phyloP scores from a whole-genome alignment of 2,888 invertebrate genomes.

The Xanthia icteritia region DNA sequence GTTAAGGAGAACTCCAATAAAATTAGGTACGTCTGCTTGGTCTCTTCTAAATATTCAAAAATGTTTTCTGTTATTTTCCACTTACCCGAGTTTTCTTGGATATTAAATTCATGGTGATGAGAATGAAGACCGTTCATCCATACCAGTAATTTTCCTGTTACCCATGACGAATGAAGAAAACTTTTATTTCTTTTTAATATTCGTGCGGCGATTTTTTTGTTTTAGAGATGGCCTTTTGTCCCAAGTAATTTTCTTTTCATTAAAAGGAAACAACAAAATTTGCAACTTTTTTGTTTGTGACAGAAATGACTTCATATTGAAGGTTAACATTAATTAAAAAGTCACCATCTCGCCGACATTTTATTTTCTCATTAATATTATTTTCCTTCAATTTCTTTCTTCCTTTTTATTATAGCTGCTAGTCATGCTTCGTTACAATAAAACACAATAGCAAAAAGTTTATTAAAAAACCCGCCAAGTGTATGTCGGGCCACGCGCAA shows the following conservation, averaged over 20 bases:
- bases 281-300: constrained; percentile 38
- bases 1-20: background rate
- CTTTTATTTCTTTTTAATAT: background rate
- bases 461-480: constrained; percentile 25
- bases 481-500: no score
- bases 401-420: constrained; percentile 16
- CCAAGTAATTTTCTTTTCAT: constrained; percentile 21
- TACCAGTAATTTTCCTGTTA: background rate
- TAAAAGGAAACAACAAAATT: constrained; percentile 27
- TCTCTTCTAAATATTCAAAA: background rate
- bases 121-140: background rate
- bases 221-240: constrained; percentile 36
- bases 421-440: constrained; percentile 34
- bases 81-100: background rate
- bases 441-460: constrained; percentile 41
- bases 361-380: constrained; percentile 37
- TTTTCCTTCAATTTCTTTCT: constrained; percentile 33
- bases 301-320: constrained; percentile 45
- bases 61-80: no score
- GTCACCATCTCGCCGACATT: constrained; percentile 28
- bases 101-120: background rate
- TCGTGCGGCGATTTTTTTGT: background rate
- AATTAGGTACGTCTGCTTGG: background rate
- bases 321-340: constrained; percentile 47
- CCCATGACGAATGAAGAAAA: background rate